These are phyloP conservation scores for Lacanobia oleracea DNA, from an alignment of 2,888 invertebrate species.

Conservation along the genomic window DNA sequence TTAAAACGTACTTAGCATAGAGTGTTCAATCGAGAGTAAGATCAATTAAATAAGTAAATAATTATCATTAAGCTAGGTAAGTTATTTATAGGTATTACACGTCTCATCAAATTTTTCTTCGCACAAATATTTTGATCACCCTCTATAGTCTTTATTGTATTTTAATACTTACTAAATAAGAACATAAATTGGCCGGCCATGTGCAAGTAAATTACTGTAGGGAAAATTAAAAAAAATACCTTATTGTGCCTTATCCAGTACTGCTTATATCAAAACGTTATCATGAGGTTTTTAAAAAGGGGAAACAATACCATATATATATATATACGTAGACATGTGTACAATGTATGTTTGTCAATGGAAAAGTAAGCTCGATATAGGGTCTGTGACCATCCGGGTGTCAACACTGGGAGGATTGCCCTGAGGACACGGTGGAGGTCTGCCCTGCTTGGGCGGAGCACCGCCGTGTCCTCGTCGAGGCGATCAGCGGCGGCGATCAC, in stretches of 20 bases:
- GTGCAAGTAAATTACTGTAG: constrained; percentile 29
- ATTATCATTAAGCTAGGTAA: background rate
- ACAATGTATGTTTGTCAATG: background rate
- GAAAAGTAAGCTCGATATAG: background rate
- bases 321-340: no score
- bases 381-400: no score
- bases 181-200: background rate
- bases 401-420: no score
- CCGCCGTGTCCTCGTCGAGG: no score
- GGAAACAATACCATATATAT: no score
- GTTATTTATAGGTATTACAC: background rate
- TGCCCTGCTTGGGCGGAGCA: no score
- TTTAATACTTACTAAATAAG: background rate
- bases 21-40: background rate
- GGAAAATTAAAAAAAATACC: background rate
- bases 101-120: background rate
- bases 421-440: no score
- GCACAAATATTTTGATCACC: background rate
- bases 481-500: no score
- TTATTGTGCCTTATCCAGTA: constrained; percentile 4
- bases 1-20: background rate
- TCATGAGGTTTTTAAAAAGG: background rate
- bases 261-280: background rate
- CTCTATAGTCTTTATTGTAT: constrained; percentile 2
- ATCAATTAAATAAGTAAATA: background rate